Evolutionary conservation across 2,888 invertebrate genomes (phyloP).

Genomic region (Phymatocera aterrima): DNA sequence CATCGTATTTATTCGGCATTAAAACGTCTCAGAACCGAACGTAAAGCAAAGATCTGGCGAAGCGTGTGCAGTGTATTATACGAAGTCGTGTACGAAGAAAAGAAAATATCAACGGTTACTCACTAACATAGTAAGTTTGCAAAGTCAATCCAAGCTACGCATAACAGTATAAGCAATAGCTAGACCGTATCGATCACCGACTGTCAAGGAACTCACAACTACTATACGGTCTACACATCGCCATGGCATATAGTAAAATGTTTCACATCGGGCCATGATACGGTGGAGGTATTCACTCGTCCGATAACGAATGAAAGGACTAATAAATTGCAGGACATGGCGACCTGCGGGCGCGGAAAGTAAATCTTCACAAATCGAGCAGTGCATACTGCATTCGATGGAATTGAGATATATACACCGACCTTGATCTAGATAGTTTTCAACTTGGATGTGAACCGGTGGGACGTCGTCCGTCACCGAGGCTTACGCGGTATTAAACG

Average conservation of each 20-base stretch:
- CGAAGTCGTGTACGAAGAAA: not conserved
- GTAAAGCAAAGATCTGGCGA: not conserved
- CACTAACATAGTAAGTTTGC: too few relatives aligned
- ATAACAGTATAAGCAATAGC: too few relatives aligned
- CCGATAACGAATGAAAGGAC: not conserved
- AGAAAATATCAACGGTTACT: too few relatives aligned
- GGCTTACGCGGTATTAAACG: not conserved
- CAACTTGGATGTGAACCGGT: not conserved
- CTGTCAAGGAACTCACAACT: too few relatives aligned
- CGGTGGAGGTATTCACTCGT: too few relatives aligned
- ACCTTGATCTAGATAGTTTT: conserved; percentile 34
- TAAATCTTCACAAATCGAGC: not conserved
- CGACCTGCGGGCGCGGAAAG: not conserved
- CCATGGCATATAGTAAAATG: too few relatives aligned
- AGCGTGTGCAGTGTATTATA: not conserved
- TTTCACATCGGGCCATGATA: too few relatives aligned
- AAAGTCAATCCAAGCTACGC: too few relatives aligned
- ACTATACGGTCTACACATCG: too few relatives aligned
- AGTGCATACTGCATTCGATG: not conserved
- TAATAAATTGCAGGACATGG: not conserved
- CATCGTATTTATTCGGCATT: not conserved
- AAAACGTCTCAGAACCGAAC: not conserved
- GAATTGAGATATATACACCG: not conserved
- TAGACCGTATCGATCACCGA: too few relatives aligned
- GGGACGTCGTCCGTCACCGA: conserved; percentile 2